phyloP scores from a whole-genome alignment of 2,888 invertebrate genomes.

The Ptychoptera contaminata region DNA sequence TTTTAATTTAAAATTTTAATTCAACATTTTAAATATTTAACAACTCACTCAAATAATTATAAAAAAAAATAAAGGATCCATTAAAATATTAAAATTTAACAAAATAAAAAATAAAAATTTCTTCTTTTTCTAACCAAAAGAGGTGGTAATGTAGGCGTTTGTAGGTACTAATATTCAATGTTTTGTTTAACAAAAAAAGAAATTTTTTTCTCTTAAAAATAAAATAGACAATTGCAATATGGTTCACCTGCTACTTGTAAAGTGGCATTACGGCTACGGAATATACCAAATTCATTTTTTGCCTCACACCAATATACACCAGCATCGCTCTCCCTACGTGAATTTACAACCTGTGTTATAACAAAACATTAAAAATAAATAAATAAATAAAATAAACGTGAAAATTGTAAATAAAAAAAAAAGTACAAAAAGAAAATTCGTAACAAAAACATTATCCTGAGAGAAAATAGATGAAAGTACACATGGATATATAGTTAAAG shows the following conservation, averaged over 20 bases:
- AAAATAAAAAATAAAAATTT: too few relatives aligned
- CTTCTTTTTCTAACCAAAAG: too few relatives aligned
- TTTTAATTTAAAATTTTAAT: too few relatives aligned
- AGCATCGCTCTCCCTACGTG: constrained; percentile 67
- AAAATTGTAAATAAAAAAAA: background rate
- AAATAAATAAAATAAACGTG: background rate
- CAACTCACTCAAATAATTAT: too few relatives aligned
- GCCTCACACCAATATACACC: constrained; percentile 85
- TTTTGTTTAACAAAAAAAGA: too few relatives aligned
- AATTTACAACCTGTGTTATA: constrained; percentile 45
- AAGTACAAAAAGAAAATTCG: background rate
- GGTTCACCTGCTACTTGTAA: constrained; percentile 70
- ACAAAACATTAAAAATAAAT: background rate
- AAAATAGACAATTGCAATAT: background rate
- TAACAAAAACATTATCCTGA: background rate
- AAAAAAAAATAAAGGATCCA: too few relatives aligned
- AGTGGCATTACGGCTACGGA: constrained; percentile 69
- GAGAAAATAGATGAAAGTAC: background rate
- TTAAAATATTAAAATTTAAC: too few relatives aligned
- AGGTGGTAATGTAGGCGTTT: too few relatives aligned
- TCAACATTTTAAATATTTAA: too few relatives aligned
- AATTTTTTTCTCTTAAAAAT: too few relatives aligned
- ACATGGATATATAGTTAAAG: too few relatives aligned
- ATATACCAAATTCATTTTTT: constrained; percentile 64
- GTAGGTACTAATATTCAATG: too few relatives aligned